Evolutionary conservation across 2,113 vertebrate genomes (phyloP), one percentile per base, ranked within the genome.

Genomic region (Paramisgurnus dabryanus): DNA sequence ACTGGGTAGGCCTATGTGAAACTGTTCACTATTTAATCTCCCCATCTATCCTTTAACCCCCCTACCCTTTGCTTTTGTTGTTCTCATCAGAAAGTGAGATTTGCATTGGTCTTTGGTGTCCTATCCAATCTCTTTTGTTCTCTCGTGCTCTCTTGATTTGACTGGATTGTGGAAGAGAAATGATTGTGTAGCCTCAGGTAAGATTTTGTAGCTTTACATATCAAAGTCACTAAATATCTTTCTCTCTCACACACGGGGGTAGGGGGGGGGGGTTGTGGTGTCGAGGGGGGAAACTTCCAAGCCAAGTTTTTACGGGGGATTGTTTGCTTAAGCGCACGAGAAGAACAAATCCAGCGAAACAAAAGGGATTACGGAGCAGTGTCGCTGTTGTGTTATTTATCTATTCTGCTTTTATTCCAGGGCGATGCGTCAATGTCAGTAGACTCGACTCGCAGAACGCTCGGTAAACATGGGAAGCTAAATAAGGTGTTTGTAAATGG

Each of bases 181-280:
- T 82, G 84, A 86, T 85, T 81, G 84, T 85, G 78, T 85, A 75
- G 87, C 87, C 86, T 83, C 80, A 84, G 84, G 88, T 85, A 83
- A 86, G 79, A 85, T 86, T 87, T 84, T 84, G 72, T 82, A 70
- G 82, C 84, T 88, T 89, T 89, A 89, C 80, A 86, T 87, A 84
- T 89, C 84, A 86, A 85, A 86, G 80, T 87, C 83, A 78, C 71
- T 86, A 82, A 78, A 84, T 84, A 85, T 79, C 69, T 82, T 80
- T 84, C 77, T 71, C 78, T 81, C 71, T 75, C 77, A 73, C 79
- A 83, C 81, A 78, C 66, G 60, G 74, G 78, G 4, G 43, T 66
- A 61, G 50, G 50, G 70, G 22, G 57, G 60, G 77, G 60, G 66
- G 70, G 76, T 22, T 43, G 18, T 18, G 66, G 40, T 53, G 69